phyloP scores from a whole-genome alignment of 2,113 vertebrate genomes.

The Actenoides hombroni region DNA sequence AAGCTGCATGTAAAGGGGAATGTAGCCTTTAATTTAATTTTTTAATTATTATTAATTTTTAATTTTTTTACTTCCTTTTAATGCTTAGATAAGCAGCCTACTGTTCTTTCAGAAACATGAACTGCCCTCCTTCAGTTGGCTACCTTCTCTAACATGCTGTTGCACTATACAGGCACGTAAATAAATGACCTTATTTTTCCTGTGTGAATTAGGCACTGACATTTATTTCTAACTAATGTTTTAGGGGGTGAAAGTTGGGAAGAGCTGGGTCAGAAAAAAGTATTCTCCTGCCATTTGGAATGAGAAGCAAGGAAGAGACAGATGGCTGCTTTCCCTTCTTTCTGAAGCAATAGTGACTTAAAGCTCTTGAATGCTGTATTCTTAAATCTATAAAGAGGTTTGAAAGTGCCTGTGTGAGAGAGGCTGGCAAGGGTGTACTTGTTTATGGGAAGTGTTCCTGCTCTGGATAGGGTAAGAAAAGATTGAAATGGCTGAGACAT shows the following conservation, averaged over 20 bases:
- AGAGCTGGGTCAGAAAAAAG: conserved; percentile 25
- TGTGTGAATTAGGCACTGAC: not conserved
- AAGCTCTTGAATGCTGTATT: conserved; percentile 18
- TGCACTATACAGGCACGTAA: not conserved
- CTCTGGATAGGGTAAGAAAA: not conserved
- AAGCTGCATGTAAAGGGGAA: not conserved
- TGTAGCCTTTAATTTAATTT: not conserved
- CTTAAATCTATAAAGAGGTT: conserved; percentile 33
- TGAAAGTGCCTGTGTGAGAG: not conserved
- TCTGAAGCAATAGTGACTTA: conserved; percentile 34
- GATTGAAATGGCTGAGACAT: not conserved
- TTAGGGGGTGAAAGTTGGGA: conserved; percentile 3
- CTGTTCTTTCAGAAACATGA: not conserved
- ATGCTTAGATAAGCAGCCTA: not conserved
- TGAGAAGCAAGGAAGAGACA: conserved; percentile 27
- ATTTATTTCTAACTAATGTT: conserved; percentile 25
- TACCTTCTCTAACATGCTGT: not conserved
- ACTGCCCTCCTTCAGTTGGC: not conserved
- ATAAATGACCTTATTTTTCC: conserved; percentile 35
- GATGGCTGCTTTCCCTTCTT: conserved; percentile 44
- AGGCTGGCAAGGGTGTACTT: not conserved
- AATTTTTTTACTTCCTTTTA: not conserved
- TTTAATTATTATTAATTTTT: not conserved
- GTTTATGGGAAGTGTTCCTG: not conserved
- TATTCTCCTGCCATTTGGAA: conserved; percentile 4